Conservation (phyloP, 2,888 invertebrate species). For the Trachelus troglodyta region DNA sequence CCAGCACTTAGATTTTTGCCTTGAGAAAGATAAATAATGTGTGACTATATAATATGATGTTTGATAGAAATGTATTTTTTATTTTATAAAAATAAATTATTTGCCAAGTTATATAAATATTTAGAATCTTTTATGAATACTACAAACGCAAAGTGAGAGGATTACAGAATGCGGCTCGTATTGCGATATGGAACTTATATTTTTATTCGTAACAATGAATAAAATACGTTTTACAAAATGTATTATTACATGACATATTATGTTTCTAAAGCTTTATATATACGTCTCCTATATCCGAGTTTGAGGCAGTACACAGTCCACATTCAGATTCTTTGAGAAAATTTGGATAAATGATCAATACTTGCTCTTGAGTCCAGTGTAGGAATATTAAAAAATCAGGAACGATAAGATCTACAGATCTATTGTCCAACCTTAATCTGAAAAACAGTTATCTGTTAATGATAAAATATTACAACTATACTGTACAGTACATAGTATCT, state of each 20-base stretch:
- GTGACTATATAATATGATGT: not conserved
- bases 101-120: not conserved
- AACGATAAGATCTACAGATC: constrained; percentile 50
- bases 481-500: not conserved
- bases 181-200: not conserved
- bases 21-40: constrained; percentile 19
- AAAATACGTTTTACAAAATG: not conserved
- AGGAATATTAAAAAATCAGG: constrained; percentile 53
- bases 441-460: constrained; percentile 20
- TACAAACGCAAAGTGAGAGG: not conserved
- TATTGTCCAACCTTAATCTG: constrained; percentile 49
- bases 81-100: not conserved
- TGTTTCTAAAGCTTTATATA: not conserved
- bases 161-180: not conserved
- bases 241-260: not conserved
- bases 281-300: constrained; percentile 10
- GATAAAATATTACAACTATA: not conserved
- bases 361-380: constrained; percentile 59
- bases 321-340: constrained; percentile 58
- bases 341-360: constrained; percentile 57
- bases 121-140: not conserved
- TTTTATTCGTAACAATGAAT: not conserved
- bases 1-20: constrained; percentile 70
- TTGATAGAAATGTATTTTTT: not conserved
- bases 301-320: constrained; percentile 51